A percentile compares a stretch with the other conserved stretches of the same genome.
These are phyloP conservation scores for Chlorops oryzae DNA, from an alignment of 1,140 invertebrate species.

Conservation along the genomic window DNA sequence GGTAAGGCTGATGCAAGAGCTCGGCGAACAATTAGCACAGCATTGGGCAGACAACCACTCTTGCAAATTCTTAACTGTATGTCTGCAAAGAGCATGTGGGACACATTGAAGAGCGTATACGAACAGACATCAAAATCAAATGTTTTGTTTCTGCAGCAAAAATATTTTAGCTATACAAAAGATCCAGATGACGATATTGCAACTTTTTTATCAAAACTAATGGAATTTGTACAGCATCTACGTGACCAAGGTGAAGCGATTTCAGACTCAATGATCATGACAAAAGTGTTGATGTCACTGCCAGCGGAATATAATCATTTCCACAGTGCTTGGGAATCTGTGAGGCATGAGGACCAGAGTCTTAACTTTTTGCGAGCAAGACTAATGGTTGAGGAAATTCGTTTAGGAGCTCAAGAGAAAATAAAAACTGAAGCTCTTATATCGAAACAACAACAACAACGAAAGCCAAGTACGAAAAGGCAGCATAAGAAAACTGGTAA, in stretches of 20 bases:
- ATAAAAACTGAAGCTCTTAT: not conserved
- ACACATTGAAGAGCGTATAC: conserved; percentile 30
- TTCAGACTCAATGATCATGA: conserved; percentile 27
- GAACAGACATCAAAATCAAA: conserved; percentile 41
- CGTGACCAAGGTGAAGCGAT: conserved; percentile 25
- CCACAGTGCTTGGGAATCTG: conserved; percentile 24
- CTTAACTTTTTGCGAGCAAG: conserved; percentile 20
- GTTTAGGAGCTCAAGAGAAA: conserved; percentile 9
- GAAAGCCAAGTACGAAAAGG: conserved; percentile 34
- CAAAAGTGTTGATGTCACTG: conserved; percentile 34
- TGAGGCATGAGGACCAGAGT: conserved; percentile 20
- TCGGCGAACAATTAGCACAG: conserved; percentile 25
- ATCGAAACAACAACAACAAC: too few species aligned
- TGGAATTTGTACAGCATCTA: conserved; percentile 16
- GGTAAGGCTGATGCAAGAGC: conserved; percentile 20
- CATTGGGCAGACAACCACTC: conserved; percentile 26
- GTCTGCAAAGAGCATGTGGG: conserved; percentile 42
- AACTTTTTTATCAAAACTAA: conserved; percentile 19
- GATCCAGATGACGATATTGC: conserved; percentile 17
- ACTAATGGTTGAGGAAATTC: conserved; percentile 21
- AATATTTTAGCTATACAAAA: conserved; percentile 28
- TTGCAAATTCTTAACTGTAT: conserved; percentile 34
- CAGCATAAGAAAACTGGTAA: conserved; percentile 35
- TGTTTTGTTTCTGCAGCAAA: conserved; percentile 38
- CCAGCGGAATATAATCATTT: conserved; percentile 28